These are phyloP conservation scores for Plecotus auritus DNA, from an alignment of 2,113 vertebrate species.

Conservation along the genomic window DNA sequence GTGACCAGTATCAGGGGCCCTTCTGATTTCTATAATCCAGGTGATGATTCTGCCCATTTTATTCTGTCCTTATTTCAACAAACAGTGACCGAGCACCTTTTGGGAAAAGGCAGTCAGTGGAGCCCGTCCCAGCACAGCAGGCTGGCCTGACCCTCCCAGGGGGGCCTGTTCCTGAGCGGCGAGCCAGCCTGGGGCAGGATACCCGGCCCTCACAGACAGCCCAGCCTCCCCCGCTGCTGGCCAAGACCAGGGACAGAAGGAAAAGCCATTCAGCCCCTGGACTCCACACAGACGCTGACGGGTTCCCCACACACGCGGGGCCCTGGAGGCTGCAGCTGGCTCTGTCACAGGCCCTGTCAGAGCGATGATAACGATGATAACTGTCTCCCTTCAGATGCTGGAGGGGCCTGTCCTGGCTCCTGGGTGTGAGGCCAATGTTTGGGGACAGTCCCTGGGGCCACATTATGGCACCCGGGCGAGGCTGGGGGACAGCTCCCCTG, in stretches of 20 bases:
- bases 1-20: background rate
- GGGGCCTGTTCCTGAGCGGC: fast-evolving
- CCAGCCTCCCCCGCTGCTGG: background rate
- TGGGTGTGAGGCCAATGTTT: background rate
- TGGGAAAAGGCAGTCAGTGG: background rate
- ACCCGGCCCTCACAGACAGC: background rate
- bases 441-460: background rate
- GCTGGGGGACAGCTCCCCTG: background rate
- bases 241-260: background rate
- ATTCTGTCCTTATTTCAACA: background rate
- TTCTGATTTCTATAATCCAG: background rate
- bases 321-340: background rate
- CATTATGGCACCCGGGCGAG: background rate
- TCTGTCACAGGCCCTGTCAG: background rate
- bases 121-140: fast-evolving
- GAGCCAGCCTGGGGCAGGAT: background rate
- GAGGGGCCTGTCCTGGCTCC: background rate
- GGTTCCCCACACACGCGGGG: background rate
- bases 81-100: background rate
- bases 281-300: background rate
- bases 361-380: background rate
- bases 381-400: background rate
- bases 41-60: background rate
- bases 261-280: background rate
- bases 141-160: background rate